Conservation (phyloP, 2,797 vertebrate genomes). For the Pangasius macronema region DNA sequence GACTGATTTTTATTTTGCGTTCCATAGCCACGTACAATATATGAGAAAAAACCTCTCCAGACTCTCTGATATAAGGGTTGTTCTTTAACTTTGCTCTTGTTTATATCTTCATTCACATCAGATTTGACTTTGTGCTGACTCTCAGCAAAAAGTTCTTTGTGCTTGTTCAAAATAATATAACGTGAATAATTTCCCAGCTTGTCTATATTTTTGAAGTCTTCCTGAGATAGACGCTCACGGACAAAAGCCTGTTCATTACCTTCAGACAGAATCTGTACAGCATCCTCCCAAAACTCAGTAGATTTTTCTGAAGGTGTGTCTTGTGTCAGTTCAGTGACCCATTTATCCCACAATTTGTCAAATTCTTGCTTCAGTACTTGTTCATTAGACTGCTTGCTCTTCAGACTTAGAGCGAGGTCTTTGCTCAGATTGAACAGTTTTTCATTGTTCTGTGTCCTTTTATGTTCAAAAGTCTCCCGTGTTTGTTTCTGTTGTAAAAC, state of each 20-base stretch:
- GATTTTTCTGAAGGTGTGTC: neutral
- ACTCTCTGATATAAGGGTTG: no score
- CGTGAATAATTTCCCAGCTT: neutral
- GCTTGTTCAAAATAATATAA: no score
- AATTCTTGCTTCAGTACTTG: constrained; percentile 45
- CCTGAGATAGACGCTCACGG: accelerated
- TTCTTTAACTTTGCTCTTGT: no score
- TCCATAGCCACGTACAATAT: no score
- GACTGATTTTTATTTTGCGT: no score
- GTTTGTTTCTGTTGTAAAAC: constrained; percentile 49
- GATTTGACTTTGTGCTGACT: no score
- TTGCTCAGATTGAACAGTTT: constrained; percentile 59
- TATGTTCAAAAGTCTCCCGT: constrained; percentile 48
- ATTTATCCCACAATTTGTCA: constrained; percentile 36
- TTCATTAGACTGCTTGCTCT: no score
- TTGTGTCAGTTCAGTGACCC: constrained; percentile 25
- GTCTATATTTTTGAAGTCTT: neutral
- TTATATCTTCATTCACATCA: no score
- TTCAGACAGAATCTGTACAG: constrained; percentile 8
- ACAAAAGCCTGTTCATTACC: neutral
- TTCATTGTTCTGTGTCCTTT: constrained; percentile 46
- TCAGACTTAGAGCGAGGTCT: constrained; percentile 56
- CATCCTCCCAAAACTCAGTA: constrained; percentile 25
- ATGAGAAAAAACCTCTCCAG: no score
- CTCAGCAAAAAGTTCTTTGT: no score